Conservation (phyloP, 1,140 invertebrate species). For the Nomia melanderi region DNA sequence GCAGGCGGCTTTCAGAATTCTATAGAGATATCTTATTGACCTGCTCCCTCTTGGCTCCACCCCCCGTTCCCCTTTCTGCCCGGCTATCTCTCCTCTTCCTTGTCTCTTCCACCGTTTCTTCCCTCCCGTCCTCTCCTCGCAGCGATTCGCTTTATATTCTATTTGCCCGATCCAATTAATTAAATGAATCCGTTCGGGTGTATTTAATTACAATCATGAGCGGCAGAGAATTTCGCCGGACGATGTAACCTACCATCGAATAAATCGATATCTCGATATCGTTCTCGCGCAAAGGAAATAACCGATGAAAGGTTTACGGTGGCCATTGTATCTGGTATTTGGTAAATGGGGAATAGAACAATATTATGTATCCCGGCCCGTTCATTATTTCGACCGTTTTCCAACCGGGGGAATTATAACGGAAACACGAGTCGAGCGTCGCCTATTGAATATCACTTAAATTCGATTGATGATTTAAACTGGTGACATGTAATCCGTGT, state of each 20-base stretch:
- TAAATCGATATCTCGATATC: conserved; percentile 41
- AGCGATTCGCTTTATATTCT: not conserved
- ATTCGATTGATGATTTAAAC: not conserved
- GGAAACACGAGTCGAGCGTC: too few relatives aligned
- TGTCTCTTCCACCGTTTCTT: not conserved
- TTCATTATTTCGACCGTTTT: conserved; percentile 16
- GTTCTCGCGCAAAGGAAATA: conserved; percentile 31
- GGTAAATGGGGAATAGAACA: conserved; percentile 23
- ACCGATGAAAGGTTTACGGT: conserved; percentile 38
- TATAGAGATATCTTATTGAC: conserved; percentile 9
- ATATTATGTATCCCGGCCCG: conserved; percentile 14
- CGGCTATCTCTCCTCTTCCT: not conserved
- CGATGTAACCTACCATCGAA: conserved; percentile 18
- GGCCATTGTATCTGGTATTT: conserved; percentile 24
- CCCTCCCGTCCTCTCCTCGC: too few relatives aligned
- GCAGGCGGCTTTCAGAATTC: not conserved
- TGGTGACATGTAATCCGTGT: not conserved
- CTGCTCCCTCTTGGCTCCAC: not conserved
- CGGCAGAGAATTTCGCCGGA: not conserved
- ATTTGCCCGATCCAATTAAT: conserved; percentile 10
- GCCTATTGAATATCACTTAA: not conserved
- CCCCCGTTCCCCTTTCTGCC: not conserved
- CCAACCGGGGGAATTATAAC: not conserved
- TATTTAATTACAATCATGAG: conserved; percentile 34
- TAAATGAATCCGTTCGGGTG: conserved; percentile 27